These are phyloP conservation scores for Mnemiopsis leidyi DNA, from an alignment of 37 sponge, comb jelly and placozoan genomes.

Conservation along the genomic window DNA sequence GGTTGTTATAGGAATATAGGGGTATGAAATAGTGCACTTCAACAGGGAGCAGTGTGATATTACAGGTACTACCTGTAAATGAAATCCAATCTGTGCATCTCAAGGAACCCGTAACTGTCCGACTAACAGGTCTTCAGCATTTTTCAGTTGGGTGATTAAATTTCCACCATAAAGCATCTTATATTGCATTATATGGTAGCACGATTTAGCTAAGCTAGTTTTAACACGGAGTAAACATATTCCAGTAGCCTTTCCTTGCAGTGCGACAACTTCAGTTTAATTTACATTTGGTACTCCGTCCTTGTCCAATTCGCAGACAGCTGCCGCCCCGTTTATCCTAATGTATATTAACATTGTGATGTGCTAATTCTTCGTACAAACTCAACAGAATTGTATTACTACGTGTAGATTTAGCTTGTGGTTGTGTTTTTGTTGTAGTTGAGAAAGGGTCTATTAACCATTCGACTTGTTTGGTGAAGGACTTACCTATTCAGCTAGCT, in stretches of 20 bases:
- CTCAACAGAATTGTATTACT: no score
- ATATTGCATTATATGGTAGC: not conserved
- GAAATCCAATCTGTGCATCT: not conserved
- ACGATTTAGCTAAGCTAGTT: not conserved
- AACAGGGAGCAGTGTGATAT: not conserved
- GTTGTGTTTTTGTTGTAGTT: no score
- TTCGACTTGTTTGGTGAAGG: no score
- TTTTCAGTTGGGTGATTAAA: not conserved
- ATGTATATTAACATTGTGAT: no score
- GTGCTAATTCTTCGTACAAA: no score
- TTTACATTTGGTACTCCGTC: not conserved
- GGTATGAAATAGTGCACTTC: not conserved
- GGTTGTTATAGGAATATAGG: not conserved
- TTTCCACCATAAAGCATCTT: not conserved
- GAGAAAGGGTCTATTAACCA: no score
- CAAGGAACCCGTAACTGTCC: not conserved
- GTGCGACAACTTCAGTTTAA: no score
- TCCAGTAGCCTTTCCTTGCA: no score
- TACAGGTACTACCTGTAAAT: not conserved
- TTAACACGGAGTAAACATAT: not conserved
- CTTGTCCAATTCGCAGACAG: no score
- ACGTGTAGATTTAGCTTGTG: no score
- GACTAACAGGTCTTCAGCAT: not conserved
- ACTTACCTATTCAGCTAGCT: no score
- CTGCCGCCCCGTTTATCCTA: no score